Percentiles rank a stretch among this genome's conserved stretches.
phyloP scores from a whole-genome alignment of 2,113 vertebrate species.

The Eublepharis macularius region DNA sequence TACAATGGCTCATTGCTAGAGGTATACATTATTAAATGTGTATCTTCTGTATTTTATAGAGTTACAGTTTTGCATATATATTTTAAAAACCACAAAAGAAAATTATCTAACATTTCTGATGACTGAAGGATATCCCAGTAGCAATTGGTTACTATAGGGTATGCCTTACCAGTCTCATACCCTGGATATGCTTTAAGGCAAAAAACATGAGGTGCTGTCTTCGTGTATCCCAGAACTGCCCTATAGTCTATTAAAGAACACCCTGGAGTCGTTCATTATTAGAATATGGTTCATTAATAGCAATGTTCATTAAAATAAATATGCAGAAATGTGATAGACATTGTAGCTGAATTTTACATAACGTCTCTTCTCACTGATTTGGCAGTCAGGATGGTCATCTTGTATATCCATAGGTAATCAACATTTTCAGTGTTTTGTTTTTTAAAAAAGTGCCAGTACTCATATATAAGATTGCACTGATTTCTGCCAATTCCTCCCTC shows the following conservation, averaged over 20 bases:
- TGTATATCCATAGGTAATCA: background rate
- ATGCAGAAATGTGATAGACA: background rate
- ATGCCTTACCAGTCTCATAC: constrained; percentile 23
- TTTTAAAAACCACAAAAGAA: background rate
- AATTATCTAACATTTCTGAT: constrained; percentile 9
- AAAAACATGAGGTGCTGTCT: constrained; percentile 32
- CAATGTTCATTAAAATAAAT: constrained; percentile 30
- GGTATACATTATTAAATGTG: background rate
- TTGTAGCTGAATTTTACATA: constrained; percentile 11
- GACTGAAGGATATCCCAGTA: constrained; percentile 20
- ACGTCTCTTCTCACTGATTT: background rate
- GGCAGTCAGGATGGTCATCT: background rate
- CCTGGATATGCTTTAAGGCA: constrained; percentile 2
- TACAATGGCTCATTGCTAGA: background rate
- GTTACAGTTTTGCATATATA: background rate
- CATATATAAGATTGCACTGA: too few species aligned
- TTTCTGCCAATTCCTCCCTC: too few species aligned
- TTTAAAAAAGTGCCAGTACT: too few species aligned
- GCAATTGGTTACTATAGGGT: background rate
- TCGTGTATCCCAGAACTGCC: constrained; percentile 9
- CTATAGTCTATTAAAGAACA: constrained; percentile 6
- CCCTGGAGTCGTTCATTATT: constrained; percentile 12
- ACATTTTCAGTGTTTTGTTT: too few species aligned
- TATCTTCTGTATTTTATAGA: background rate
- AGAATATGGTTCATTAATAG: constrained; percentile 22